Evolutionary conservation across 2,797 vertebrate species (phyloP), one percentile per base, ranked within the genome.

Genomic region (Lacerta viridis): DNA sequence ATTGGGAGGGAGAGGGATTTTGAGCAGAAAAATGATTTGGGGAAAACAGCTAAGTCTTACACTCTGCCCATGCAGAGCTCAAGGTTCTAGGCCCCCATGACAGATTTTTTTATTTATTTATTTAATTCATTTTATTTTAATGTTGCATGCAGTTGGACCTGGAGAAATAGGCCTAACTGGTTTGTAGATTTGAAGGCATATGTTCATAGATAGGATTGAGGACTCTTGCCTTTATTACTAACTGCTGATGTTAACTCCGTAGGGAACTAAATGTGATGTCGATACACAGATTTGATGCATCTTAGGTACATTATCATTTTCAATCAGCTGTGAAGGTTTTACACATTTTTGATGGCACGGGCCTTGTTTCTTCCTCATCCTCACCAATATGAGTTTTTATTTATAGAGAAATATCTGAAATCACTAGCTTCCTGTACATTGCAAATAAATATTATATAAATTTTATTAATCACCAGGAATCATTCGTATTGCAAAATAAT

Each of bases 221-320:
- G 55, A 43, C 6, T 85, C 59, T 64, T 61, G 41, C 27, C 55
- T 33, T 46, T 41, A 75, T n/a, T 41, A 64, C 7, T 43, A 43
- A 43, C 33, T n/a, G 41, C 66, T 55, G 41, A 3, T 64, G 25
- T 29, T n/a, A 7, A 8, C 9, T 59, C 3, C 46, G 3, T 25
- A 41, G 25, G n/a, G 36, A 43, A 61, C 25, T 74, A 20, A 74
- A 4, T 84, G 3, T 43, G 6, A 7, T 29, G 3, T 43, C 33
- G 17, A 41, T 50, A 20, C 10, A 41, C 41, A 27, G 13, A 15
- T 29, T 78, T 23, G 3, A 75, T 15, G 25, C 23, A 27, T 33
- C 5, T n/a, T 61, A 84, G 72, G 36, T 84, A 29, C 27, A 18
- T 79, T 84, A 61, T 88, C 33, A 41, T 41, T 84, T 77, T 41